Conservation (phyloP, 2,797 vertebrate genomes). For the Megalops cyprinoides region DNA sequence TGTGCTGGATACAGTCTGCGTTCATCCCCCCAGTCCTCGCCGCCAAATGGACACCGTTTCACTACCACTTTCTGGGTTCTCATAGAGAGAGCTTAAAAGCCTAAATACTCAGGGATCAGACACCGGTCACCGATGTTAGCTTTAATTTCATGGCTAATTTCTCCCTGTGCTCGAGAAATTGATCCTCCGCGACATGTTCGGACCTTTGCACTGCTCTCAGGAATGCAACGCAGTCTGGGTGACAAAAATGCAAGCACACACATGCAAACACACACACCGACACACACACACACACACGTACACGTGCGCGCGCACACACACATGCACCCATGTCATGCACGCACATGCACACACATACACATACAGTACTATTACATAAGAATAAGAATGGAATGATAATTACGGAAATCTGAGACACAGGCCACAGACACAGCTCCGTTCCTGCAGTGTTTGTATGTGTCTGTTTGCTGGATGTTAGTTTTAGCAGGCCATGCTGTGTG, state of each 20-base stretch:
- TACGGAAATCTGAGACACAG: no score
- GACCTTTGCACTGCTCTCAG: conserved; percentile 42
- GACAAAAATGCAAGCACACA: not conserved
- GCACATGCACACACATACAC: conserved; percentile 9
- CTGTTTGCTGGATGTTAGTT: not conserved
- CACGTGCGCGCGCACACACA: not conserved
- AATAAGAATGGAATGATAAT: no score
- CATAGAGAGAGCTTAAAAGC: conserved; percentile 51
- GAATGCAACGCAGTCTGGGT: not conserved
- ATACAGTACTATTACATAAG: not conserved
- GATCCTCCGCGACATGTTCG: conserved; percentile 67
- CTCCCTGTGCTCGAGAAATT: conserved; percentile 64
- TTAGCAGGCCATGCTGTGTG: conserved; percentile 48
- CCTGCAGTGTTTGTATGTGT: not conserved
- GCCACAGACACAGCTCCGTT: no score
- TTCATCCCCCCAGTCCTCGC: conserved; percentile 53
- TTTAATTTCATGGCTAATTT: conserved; percentile 88
- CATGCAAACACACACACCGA: conserved; percentile 5
- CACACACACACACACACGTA: conserved; percentile 21
- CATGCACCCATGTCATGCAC: not conserved
- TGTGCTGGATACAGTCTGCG: conserved; percentile 24
- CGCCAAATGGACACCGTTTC: conserved; percentile 61
- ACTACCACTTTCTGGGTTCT: not conserved
- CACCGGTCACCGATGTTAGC: conserved; percentile 76
- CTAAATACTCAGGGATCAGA: conserved; percentile 74